phyloP scores from a whole-genome alignment of 2,113 vertebrate species.

The Triplophysa rosa region DNA sequence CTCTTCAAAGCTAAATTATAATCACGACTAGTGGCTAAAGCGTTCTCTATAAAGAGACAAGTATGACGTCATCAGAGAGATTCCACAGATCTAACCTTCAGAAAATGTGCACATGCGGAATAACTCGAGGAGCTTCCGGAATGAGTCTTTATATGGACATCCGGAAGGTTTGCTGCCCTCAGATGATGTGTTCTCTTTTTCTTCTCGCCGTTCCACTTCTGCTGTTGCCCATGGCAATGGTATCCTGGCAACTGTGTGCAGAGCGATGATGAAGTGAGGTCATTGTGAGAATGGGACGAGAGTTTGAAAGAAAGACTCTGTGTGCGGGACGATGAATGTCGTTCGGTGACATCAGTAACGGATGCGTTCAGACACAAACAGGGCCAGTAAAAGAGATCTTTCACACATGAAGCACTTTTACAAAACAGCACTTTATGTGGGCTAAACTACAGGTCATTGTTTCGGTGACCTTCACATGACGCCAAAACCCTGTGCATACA shows the following conservation, averaged over 20 bases:
- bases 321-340: no score
- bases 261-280: constrained; percentile 9
- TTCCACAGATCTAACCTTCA: not conserved
- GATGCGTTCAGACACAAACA: no score
- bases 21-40: not conserved
- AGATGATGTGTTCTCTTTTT: not conserved
- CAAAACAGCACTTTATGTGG: no score
- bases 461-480: no score
- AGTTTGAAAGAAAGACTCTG: not conserved
- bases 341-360: not conserved
- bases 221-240: not conserved
- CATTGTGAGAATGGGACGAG: not conserved
- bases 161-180: not conserved
- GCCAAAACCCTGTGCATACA: no score
- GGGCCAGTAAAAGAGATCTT: no score
- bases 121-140: not conserved
- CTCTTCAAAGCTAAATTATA: no score
- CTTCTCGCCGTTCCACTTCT: not conserved
- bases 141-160: not conserved
- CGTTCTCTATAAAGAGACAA: not conserved
- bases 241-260: constrained; percentile 4
- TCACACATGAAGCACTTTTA: no score
- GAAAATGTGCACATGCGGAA: not conserved
- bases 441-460: no score
- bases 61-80: not conserved